Percentiles rank a stretch among this genome's conserved stretches.
phyloP scores from a whole-genome alignment of 2,113 vertebrate genomes.

The cattle (Bos taurus) region ARS-UCD2.0 NC_037339.1:31027001-31027500 shows the following conservation, averaged over 20 bases:
- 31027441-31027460: rapidly evolving
- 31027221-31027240: conserved; percentile 85
- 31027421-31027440: rapidly evolving
- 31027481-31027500: rapidly evolving
- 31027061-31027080: rapidly evolving
- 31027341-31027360: conserved; percentile 86
- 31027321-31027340: conserved; percentile 89
- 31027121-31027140: conserved; percentile 72
- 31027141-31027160: conserved; percentile 83
- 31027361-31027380: neutral
- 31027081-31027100: rapidly evolving
- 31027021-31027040: rapidly evolving
- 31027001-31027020: neutral
- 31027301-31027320: conserved; percentile 92
- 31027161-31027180: conserved; percentile 72
- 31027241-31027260: conserved; percentile 84
- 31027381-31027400: neutral
- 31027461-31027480: neutral
- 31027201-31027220: conserved; percentile 76
- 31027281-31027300: conserved; percentile 86
- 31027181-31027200: conserved; percentile 82
- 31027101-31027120: rapidly evolving
- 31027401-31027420: rapidly evolving
- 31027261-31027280: conserved; percentile 84
- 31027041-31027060: rapidly evolving